Percentiles rank a stretch among this genome's conserved stretches.
Evolutionary conservation across 2,888 invertebrate genomes (phyloP).

Genomic region (Diarsia rubi): DNA sequence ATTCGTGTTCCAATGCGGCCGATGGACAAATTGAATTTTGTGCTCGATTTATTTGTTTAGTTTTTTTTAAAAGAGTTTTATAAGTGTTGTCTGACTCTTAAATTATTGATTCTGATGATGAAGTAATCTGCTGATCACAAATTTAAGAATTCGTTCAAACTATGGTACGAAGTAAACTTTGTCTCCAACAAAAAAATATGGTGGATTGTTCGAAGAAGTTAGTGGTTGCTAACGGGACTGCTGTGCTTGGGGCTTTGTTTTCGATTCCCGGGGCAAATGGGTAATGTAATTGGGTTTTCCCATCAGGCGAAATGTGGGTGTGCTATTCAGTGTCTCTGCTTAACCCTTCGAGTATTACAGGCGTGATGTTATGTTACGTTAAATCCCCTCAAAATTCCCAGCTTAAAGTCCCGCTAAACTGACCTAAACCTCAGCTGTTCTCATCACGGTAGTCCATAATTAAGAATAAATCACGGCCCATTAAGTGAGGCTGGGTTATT

Average conservation of each 20-base stretch:
- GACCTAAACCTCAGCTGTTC: background rate
- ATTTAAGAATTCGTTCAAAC: conserved; percentile 2
- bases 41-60: background rate
- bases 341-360: too few relatives aligned
- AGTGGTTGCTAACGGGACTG: too few relatives aligned
- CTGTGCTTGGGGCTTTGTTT: too few relatives aligned
- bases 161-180: background rate
- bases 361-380: background rate
- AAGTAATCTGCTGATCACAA: background rate
- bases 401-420: background rate
- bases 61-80: background rate
- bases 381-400: background rate
- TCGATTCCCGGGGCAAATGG: too few relatives aligned
- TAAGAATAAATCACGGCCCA: conserved; percentile 44
- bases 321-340: too few relatives aligned
- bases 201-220: background rate
- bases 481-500: conserved; percentile 51
- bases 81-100: background rate
- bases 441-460: conserved; percentile 30
- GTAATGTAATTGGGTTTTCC: too few relatives aligned
- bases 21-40: background rate
- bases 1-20: conserved; percentile 3
- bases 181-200: background rate
- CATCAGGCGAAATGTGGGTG: too few relatives aligned
- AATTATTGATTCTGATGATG: background rate